Base-by-base conservation (phyloP, 1,140 invertebrate species). In the Manduca sexta region DNA sequence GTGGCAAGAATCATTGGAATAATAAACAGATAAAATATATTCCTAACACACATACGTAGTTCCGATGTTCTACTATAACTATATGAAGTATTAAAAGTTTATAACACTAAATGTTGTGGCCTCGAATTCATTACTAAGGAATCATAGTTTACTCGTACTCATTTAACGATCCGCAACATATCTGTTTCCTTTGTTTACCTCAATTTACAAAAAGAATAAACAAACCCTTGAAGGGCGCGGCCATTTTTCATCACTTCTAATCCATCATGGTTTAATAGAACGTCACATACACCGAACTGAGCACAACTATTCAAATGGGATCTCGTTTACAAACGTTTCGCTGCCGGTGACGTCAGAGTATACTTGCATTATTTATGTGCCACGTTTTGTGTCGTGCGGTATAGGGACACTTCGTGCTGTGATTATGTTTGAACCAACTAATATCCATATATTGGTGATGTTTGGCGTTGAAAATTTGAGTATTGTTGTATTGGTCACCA, bases 321-420 rank as follows among this genome's bases (percentile, higher is more conserved):
- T 63, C 60, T 64, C 62, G 65, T 67, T 69, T 69, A 64, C 69
- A 68, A 72, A 60, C 67, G 63, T 59, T 59, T 48, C 44, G 58
- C 71, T 78, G 74, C 45, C 45, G 14, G 34, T 78, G 74, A 78
- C 74, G 70, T 74, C 60, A 67, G 60, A 50, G 59, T 56, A 56
- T 63, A 68, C 49, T 72, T 64, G 64, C 68, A 68, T 75, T 75
- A 78, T 78, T 78, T 75, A 78, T 78, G 74, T 63, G 55, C 50
- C 52, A 57, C 49, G 53, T 56, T 56, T 54, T 57, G 52, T 62
- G 40, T 51, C 18, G 45, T 30, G 35, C 26, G 37, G 54, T 45
- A 38, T 66, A 62, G 65, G 54, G 46, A 34, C 42, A 55, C 49
- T 45, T 48, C 38, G 45, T 51, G 44, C 40, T 50, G 56, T 38